Evolutionary conservation across 2,888 invertebrate genomes (phyloP).

Genomic region (Pseudanteris insignis): DNA sequence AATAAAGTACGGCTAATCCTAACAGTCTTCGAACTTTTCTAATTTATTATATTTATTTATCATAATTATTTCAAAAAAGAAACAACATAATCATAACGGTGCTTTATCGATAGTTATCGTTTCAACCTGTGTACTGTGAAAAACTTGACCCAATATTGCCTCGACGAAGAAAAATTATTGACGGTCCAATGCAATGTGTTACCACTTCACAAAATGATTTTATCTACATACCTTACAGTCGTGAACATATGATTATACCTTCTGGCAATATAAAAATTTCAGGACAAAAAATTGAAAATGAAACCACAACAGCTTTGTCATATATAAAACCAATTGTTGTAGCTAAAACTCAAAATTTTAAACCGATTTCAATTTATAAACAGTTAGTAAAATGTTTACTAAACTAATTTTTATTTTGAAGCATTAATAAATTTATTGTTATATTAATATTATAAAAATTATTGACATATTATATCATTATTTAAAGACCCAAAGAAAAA

Average conservation of each 20-base stretch:
- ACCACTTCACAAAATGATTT: conserved; percentile 61
- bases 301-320: conserved; percentile 59
- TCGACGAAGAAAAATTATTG: conserved; percentile 52
- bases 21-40: too few relatives aligned
- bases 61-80: too few relatives aligned
- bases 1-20: too few relatives aligned
- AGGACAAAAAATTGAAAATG: conserved; percentile 54
- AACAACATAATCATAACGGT: too few relatives aligned
- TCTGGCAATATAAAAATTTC: conserved; percentile 56
- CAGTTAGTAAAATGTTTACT: conserved; percentile 53
- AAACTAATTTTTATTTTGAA: too few relatives aligned
- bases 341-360: conserved; percentile 55
- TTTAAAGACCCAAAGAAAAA: too few relatives aligned
- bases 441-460: too few relatives aligned
- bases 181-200: conserved; percentile 57
- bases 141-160: conserved; percentile 57
- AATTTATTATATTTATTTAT: too few relatives aligned
- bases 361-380: conserved; percentile 53
- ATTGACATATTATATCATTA: too few relatives aligned
- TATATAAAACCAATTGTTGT: conserved; percentile 56
- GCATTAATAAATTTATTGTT: too few relatives aligned
- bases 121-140: conserved; percentile 54
- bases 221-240: conserved; percentile 51
- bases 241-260: conserved; percentile 55
- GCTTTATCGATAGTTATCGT: conserved; percentile 58